phyloP scores from a whole-genome alignment of 2,797 vertebrate species.

The Hozukius guyotensis region DNA sequence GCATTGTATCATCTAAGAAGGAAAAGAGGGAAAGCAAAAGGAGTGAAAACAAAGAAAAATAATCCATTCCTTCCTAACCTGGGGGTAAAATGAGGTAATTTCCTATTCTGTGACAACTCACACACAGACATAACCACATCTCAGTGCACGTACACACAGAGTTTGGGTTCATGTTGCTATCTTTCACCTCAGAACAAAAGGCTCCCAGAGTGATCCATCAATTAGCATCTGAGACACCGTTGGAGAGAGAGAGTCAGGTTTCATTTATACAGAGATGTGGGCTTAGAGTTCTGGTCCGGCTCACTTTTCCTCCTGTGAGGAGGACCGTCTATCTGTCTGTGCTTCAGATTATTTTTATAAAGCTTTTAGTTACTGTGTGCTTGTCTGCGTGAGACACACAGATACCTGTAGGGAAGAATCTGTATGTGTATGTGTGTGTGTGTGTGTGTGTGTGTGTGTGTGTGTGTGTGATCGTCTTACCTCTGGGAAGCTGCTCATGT shows the following conservation, averaged over 20 bases:
- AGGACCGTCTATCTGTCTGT: slow-evolving; percentile 57
- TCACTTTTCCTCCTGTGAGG: slow-evolving; percentile 47
- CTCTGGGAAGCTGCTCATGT: slow-evolving; percentile 95
- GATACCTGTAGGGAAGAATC: slow-evolving; percentile 23
- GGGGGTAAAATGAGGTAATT: slow-evolving; percentile 82
- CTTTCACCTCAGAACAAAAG: slow-evolving; percentile 83
- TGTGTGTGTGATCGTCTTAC: slow-evolving; percentile 77
- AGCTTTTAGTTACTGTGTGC: slow-evolving; percentile 53
- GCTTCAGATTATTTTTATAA: slow-evolving; percentile 64
- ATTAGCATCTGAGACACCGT: slow-evolving; percentile 74
- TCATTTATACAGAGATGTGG: slow-evolving; percentile 68
- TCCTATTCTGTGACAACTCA: slow-evolving; percentile 80
- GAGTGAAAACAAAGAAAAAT: slow-evolving; percentile 59
- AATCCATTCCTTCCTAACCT: slow-evolving; percentile 79
- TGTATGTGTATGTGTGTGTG: neutral
- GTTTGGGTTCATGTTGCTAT: slow-evolving; percentile 54
- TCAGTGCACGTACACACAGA: slow-evolving; percentile 47
- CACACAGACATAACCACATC: slow-evolving; percentile 57
- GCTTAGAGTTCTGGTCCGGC: slow-evolving; percentile 59
- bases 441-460: neutral
- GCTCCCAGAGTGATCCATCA: slow-evolving; percentile 82
- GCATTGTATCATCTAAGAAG: slow-evolving; percentile 42
- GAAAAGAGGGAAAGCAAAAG: slow-evolving; percentile 43
- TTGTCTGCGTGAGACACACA: slow-evolving; percentile 49
- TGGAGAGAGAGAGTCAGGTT: slow-evolving; percentile 68